A percentile compares a stretch with the other conserved stretches of the same genome.
Evolutionary conservation across 2,113 vertebrate species (phyloP).

Genomic region (Toxotes chatareus): DNA sequence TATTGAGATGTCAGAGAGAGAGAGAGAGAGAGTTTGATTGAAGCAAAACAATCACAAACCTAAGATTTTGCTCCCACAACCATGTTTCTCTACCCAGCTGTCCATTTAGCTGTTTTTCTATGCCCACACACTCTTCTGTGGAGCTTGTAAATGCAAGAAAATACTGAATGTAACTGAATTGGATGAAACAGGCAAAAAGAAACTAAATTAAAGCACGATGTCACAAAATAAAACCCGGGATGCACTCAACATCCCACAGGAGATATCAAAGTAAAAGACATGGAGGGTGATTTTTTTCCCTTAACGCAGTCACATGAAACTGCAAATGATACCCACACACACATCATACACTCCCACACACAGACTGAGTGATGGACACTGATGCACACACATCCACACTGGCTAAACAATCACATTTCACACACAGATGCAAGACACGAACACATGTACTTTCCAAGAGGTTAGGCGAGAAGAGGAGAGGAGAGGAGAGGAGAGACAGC

Average conservation of each 20-base stretch:
- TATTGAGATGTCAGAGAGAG: background rate
- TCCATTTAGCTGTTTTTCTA: conserved; percentile 3
- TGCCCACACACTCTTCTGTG: conserved; percentile 24
- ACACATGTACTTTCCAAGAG: background rate
- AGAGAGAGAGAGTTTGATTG: background rate
- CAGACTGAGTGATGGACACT: background rate
- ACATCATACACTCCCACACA: conserved; percentile 30
- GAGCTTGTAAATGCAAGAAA: conserved; percentile 22
- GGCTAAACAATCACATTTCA: background rate
- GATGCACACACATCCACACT: conserved; percentile 26
- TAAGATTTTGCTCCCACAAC: conserved; percentile 6
- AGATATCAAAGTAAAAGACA: conserved; percentile 25
- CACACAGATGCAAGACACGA: background rate
- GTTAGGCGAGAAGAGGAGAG: background rate
- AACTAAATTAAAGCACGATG: conserved; percentile 20
- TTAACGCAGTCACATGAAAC: conserved; percentile 19
- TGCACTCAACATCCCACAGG: conserved; percentile 23
- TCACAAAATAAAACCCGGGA: conserved; percentile 38
- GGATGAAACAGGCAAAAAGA: conserved; percentile 7
- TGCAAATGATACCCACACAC: conserved; percentile 37
- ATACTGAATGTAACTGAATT: background rate
- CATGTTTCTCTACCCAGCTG: background rate
- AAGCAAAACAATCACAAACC: conserved; percentile 16
- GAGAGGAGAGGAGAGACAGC: conserved; percentile 5
- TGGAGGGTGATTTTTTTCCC: background rate